These are phyloP conservation scores for Ateles fusciceps DNA, from an alignment of 2,797 vertebrate species.

Conservation along the genomic window DNA sequence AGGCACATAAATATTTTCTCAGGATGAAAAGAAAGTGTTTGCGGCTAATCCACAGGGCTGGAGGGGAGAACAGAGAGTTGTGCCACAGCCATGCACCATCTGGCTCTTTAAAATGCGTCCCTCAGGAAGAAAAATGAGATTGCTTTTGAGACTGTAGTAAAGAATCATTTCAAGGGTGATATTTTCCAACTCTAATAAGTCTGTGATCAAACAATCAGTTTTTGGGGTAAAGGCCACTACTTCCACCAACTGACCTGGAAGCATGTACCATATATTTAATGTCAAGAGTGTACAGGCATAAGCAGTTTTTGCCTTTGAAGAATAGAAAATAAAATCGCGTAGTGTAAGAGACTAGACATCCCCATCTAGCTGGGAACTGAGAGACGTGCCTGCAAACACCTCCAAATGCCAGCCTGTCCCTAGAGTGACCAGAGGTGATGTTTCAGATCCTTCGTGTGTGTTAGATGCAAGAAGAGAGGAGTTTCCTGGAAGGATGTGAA, in stretches of 20 bases:
- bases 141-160: conserved; percentile 18
- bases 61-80: not conserved
- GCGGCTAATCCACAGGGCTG: not conserved
- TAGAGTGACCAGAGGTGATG: not conserved
- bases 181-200: conserved; percentile 67
- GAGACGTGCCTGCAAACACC: not conserved
- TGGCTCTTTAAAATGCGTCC: conserved; percentile 57
- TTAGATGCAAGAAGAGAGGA: not conserved
- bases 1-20: conserved; percentile 36
- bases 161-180: conserved; percentile 55
- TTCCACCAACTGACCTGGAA: conserved; percentile 44
- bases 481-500: not conserved
- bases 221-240: conserved; percentile 59
- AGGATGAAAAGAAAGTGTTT: conserved; percentile 3
- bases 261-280: conserved; percentile 16
- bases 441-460: not conserved
- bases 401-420: not conserved
- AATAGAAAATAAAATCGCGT: not conserved
- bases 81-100: not conserved
- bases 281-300: not conserved
- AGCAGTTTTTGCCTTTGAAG: conserved; percentile 27
- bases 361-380: not conserved
- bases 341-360: not conserved
- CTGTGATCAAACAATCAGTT: conserved; percentile 67
- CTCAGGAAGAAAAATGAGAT: conserved; percentile 58